Evolutionary conservation across 1,140 invertebrate genomes (phyloP), one percentile per base, ranked within the genome.

Genomic region (Zelostemma sp.): DNA sequence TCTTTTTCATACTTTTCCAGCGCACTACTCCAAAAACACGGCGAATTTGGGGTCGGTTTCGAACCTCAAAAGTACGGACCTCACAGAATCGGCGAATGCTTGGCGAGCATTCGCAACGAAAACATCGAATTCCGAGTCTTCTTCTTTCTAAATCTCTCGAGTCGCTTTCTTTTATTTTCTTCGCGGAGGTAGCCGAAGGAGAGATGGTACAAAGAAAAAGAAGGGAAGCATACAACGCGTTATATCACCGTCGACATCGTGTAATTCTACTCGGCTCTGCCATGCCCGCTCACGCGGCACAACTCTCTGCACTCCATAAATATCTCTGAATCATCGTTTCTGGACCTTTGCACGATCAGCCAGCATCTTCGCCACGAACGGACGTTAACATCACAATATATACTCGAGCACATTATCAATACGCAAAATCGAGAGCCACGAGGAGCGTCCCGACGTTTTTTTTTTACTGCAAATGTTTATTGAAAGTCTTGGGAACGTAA

Each of bases 321-420:
- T 80, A 80, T 79, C 76, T 76, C 76, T 78, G 78, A 81, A 80
- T 79, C 77, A 79, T 81, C 77, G 77, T 72, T 70, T 59, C 35
- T 49, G 56, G 46, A 9, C 35, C 45, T 43, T 41, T 25, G 35
- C 33, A 35, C 46, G 46, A 59, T 50, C 17, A 35, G 25, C 48
- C 15, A 31, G 48, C 48, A 50, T 50, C 48, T 50, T 50, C 25
- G 28, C 48, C 28, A 35, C 28, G 48, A 35, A 50, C 28, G 28
- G 48, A 50, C 48, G 48, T 35, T 50, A 33, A 50, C 48, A 50
- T 50, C 48, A 50, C 48, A 50, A 50, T 50, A 35, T 50, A 33
- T 35, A 50, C 28, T 17, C 28, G 12, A 21, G 15, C 17, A n/a
- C 25, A 16, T 12, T 50, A 50, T 50, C 48, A 50, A 50, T 17